Conservation (phyloP, 1,140 invertebrate genomes). For the Leptoteleia sp. region DNA sequence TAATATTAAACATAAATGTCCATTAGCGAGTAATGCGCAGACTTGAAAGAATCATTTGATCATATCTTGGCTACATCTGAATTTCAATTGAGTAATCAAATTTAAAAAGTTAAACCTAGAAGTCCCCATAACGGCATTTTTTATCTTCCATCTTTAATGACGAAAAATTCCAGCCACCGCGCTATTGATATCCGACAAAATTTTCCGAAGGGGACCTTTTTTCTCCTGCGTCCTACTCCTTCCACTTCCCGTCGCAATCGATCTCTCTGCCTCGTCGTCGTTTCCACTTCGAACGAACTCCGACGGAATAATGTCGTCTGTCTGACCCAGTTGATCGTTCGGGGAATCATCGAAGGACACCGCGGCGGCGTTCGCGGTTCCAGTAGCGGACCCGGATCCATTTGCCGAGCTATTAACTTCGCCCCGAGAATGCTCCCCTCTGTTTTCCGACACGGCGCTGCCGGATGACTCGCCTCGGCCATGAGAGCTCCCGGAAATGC, state of each 20-base stretch:
- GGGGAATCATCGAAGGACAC: constrained; percentile 58
- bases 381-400: constrained; percentile 50
- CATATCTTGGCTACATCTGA: too few species aligned
- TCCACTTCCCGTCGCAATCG: background rate
- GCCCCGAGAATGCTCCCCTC: constrained; percentile 55
- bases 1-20: too few species aligned
- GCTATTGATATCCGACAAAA: constrained; percentile 20
- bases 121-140: background rate
- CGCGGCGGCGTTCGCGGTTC: constrained; percentile 62
- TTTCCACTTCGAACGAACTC: constrained; percentile 68
- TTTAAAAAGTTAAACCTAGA: background rate
- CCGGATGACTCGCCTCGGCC: constrained; percentile 61
- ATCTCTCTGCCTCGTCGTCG: constrained; percentile 6
- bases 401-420: constrained; percentile 54
- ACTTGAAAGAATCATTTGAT: too few species aligned
- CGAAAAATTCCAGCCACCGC: constrained; percentile 25
- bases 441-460: constrained; percentile 54
- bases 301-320: constrained; percentile 57
- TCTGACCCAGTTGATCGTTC: constrained; percentile 15
- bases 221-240: constrained; percentile 6
- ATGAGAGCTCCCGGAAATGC: constrained; percentile 57
- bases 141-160: constrained; percentile 13
- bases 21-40: too few species aligned
- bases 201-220: constrained; percentile 23
- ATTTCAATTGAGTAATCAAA: too few species aligned